Conservation (phyloP, 2,797 vertebrate species). For the Notolabrus celidotus region DNA sequence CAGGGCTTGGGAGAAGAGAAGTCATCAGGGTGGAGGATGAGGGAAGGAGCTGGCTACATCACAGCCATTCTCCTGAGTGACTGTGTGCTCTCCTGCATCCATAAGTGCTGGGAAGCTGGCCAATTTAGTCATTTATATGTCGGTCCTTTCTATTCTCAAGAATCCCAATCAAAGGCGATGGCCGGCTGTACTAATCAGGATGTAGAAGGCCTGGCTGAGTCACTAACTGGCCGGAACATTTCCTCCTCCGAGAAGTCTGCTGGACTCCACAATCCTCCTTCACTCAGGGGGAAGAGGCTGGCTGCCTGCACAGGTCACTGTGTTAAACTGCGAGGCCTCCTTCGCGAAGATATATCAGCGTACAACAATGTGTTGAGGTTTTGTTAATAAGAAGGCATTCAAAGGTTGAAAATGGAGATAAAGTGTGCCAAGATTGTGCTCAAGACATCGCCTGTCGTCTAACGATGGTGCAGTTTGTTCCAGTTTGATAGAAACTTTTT, state of each 20-base stretch:
- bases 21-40: constrained; percentile 9
- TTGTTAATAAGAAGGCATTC: neutral
- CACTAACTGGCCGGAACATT: constrained; percentile 40
- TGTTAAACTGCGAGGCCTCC: neutral
- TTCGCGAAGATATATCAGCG: neutral
- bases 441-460: too few species aligned
- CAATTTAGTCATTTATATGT: constrained; percentile 77
- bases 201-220: constrained; percentile 33
- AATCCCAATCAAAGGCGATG: constrained; percentile 59
- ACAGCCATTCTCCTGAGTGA: constrained; percentile 44
- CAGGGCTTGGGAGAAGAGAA: constrained; percentile 12
- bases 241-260: constrained; percentile 33
- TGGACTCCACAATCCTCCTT: constrained; percentile 17
- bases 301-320: neutral
- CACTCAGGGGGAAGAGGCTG: constrained; percentile 6
- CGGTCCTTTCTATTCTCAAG: constrained; percentile 36
- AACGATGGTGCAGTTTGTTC: too few species aligned
- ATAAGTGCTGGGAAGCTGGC: constrained; percentile 60
- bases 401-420: neutral
- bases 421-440: neutral
- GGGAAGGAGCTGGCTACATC: constrained; percentile 17
- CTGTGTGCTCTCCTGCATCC: constrained; percentile 23
- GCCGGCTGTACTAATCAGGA: constrained; percentile 50
- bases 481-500: too few species aligned
- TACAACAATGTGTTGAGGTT: too few species aligned